These are phyloP conservation scores for Hydroisotoma schaefferi DNA, from an alignment of 2,888 invertebrate genomes.

Conservation along the genomic window DNA sequence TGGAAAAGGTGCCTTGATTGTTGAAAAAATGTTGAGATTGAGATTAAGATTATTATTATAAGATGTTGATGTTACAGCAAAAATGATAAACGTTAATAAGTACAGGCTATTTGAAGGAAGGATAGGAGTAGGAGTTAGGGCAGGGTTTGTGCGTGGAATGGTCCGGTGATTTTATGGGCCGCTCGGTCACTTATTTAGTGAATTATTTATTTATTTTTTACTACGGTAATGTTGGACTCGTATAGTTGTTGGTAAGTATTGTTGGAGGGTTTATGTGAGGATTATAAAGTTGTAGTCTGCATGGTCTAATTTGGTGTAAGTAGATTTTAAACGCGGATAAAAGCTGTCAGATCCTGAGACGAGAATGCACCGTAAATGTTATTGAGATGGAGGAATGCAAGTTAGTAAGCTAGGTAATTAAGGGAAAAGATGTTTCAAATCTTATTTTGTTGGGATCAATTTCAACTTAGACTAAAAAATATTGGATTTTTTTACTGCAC, in stretches of 20 bases:
- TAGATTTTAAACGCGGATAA: too few species aligned
- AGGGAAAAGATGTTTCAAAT: too few species aligned
- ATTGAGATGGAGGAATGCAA: too few species aligned
- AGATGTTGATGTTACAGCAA: neutral
- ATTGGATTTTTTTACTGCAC: too few species aligned
- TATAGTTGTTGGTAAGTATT: neutral
- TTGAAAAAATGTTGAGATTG: neutral
- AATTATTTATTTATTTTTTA: neutral
- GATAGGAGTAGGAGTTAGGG: too few species aligned
- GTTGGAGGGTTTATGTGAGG: neutral
- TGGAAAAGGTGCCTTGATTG: too few species aligned
- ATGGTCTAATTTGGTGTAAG: neutral
- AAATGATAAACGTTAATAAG: too few species aligned
- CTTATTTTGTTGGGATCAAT: too few species aligned
- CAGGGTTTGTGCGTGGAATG: slow-evolving; percentile 23
- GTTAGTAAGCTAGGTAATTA: too few species aligned
- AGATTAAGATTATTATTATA: neutral
- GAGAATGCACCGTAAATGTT: too few species aligned
- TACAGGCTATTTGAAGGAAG: slow-evolving; percentile 9
- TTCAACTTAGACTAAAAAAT: too few species aligned
- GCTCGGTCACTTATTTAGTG: slow-evolving; percentile 5
- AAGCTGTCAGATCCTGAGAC: too few species aligned
- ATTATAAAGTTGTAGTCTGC: neutral
- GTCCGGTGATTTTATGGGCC: slow-evolving; percentile 22
- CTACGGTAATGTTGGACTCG: neutral